Conservation (phyloP, 1,140 invertebrate genomes). For the Aleiodes sp. region DNA sequence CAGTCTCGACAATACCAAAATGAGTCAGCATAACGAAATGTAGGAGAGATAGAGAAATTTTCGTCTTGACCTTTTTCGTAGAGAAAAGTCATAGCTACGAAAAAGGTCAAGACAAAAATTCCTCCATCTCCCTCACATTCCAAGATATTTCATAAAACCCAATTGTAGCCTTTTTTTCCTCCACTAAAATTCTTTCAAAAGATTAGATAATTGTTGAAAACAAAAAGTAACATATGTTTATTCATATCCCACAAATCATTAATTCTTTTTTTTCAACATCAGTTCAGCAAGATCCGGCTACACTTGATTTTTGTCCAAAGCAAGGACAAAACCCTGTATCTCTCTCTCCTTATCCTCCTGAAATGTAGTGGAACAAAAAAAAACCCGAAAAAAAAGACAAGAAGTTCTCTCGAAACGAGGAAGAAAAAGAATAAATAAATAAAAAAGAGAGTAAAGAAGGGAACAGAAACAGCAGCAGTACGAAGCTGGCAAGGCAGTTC, state of each 20-base stretch:
- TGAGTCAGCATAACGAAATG: too few species aligned
- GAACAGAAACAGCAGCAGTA: slow-evolving; percentile 29
- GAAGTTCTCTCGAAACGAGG: background rate
- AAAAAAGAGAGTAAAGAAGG: slow-evolving; percentile 32
- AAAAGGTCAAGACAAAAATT: too few species aligned
- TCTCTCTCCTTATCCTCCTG: background rate
- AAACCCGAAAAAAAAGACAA: background rate
- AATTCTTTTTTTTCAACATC: background rate
- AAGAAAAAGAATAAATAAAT: slow-evolving; percentile 10
- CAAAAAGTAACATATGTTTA: too few species aligned
- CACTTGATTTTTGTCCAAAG: slow-evolving; percentile 2
- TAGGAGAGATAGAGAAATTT: too few species aligned
- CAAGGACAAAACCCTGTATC: slow-evolving; percentile 2
- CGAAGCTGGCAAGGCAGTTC: slow-evolving; percentile 48
- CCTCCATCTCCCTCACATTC: too few species aligned
- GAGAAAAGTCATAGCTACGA: too few species aligned
- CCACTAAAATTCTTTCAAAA: too few species aligned
- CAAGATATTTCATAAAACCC: too few species aligned
- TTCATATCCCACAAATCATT: background rate
- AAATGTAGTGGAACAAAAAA: background rate
- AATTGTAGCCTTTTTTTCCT: too few species aligned
- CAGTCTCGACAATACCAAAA: too few species aligned
- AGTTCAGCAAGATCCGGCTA: slow-evolving; percentile 16
- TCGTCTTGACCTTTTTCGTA: too few species aligned
- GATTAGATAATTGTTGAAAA: too few species aligned